Evolutionary conservation across 2,888 invertebrate genomes (phyloP).

Genomic region (Eristalis pertinax): DNA sequence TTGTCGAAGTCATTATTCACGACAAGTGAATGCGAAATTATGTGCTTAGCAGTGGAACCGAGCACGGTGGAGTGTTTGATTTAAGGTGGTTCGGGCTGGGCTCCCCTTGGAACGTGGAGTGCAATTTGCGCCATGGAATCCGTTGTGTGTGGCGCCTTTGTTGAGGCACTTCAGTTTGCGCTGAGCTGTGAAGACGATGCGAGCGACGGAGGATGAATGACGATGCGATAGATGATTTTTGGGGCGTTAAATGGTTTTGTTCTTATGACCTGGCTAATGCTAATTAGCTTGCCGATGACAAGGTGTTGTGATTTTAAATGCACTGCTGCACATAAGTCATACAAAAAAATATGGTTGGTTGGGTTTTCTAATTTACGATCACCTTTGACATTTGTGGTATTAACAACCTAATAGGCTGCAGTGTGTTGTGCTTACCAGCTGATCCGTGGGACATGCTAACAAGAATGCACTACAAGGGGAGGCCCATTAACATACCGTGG

Average conservation of each 20-base stretch:
- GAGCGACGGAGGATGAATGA: neutral
- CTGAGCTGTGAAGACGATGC: neutral
- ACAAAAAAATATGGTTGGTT: neutral
- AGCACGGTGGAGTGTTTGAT: neutral
- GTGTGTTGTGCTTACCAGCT: no score
- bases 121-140: neutral
- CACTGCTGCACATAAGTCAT: neutral
- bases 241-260: neutral
- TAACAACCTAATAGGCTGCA: no score
- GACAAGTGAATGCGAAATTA: slow-evolving; percentile 5
- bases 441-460: no score
- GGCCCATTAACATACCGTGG: no score
- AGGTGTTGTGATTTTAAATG: no score
- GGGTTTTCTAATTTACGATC: neutral
- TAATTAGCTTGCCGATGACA: neutral
- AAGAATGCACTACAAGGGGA: no score
- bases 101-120: neutral
- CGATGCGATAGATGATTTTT: neutral
- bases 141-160: neutral
- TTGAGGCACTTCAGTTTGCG: neutral
- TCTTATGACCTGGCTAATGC: neutral
- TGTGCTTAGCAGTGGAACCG: neutral
- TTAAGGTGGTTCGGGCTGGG: neutral
- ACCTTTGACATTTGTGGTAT: no score
- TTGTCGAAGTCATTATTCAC: slow-evolving; percentile 27